Evolutionary conservation across 2,113 vertebrate species (phyloP), one percentile per base, ranked within the genome.

Genomic region (Mormyrus iriodes): DNA sequence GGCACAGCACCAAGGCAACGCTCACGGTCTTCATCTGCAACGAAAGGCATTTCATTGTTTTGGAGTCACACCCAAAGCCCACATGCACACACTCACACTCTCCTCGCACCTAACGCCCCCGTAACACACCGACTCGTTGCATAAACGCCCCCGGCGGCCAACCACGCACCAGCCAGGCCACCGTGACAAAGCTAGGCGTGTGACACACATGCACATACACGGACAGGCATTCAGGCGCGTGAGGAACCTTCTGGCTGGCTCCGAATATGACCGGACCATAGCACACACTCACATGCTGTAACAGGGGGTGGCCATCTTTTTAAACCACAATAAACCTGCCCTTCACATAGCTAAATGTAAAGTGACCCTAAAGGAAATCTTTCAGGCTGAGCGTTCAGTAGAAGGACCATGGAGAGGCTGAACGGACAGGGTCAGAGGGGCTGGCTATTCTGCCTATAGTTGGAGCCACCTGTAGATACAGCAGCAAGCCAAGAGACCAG

Each of bases 11-110:
- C 92, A 99, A 95, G 61, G 98, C 98, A 42, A 99, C 98, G 0
- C 98, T 99, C n/a, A 99, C 98, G 0, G 98, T 99, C 96, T 99
- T 99, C 98, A 99, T 99, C 98, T 99, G 93, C 31, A 6, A 85
- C 49, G 24, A 85, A 55, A 51, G 5, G 1, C 92, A 0, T 51
- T 15, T 61, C 46, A 21, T 53, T 88, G 27, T 52, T 35, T 84
- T 15, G 87, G 13, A 87, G 39, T 82, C 76, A 51, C 76, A 52
- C 65, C 42, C 24, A 9, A 31, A 24, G 21, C 58, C 19, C 87
- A 51, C 58, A 27, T 31, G 46, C 42, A 73, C 87, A 48, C 21
- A 48, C 24, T 2, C 10, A 69, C 42, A 15, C 58, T n/a, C 87
- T n/a, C 39, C 31, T 86, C 49, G n/a, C 85, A 55, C 83, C 44